Percentiles rank a stretch among this genome's conserved stretches.
phyloP scores from a whole-genome alignment of 2,113 vertebrate genomes.

The Illadopsis cleaveri region DNA sequence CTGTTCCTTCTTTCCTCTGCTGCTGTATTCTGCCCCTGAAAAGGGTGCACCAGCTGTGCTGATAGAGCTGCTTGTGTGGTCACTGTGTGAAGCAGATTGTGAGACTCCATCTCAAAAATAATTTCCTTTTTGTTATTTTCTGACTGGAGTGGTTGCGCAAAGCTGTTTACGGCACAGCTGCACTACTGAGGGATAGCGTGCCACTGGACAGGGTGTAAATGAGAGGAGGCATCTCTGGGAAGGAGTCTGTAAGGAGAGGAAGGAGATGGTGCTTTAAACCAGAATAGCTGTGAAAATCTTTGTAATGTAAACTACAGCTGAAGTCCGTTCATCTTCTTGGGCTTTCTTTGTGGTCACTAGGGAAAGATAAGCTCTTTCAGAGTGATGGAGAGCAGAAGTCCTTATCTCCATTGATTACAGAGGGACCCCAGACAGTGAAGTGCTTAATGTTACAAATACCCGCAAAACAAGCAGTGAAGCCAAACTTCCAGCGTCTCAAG shows the following conservation, averaged over 20 bases:
- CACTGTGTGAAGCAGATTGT: background rate
- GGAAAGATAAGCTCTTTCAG: constrained; percentile 14
- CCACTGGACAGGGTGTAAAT: background rate
- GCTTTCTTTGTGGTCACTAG: background rate
- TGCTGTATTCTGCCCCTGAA: background rate
- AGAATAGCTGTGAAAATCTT: constrained; percentile 4
- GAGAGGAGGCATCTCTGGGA: background rate
- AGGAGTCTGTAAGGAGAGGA: background rate
- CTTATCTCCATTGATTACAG: constrained; percentile 12
- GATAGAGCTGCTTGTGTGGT: background rate
- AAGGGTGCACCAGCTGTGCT: background rate
- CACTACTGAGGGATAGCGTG: background rate
- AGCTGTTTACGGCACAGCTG: constrained; percentile 7
- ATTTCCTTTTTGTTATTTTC: background rate
- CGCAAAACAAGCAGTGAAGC: background rate
- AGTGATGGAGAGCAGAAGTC: constrained; percentile 2
- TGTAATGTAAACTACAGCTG: background rate
- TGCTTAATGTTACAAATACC: background rate
- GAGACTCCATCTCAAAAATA: background rate
- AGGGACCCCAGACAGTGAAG: background rate
- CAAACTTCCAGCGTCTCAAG: background rate
- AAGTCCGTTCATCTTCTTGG: constrained; percentile 9
- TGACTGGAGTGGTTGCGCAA: background rate
- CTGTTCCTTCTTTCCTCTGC: background rate
- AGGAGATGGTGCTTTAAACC: background rate